phyloP scores from a whole-genome alignment of 1,140 invertebrate genomes.

The Heliconius hermathena region DNA sequence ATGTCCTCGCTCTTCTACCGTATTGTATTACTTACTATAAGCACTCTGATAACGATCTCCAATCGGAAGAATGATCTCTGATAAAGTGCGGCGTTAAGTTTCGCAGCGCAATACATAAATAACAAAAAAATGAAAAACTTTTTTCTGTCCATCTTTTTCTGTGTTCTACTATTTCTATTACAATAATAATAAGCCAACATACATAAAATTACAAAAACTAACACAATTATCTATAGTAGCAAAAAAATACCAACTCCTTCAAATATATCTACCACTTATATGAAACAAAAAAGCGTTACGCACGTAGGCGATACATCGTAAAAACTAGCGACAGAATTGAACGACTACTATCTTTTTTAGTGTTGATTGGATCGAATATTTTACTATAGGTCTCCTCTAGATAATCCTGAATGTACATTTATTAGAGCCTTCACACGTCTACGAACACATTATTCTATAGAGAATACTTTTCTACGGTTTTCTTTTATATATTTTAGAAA shows the following conservation, averaged over 20 bases:
- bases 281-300: not conserved
- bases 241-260: not conserved
- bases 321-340: conserved; percentile 22
- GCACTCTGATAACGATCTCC: too few relatives aligned
- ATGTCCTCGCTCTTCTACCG: rapidly evolving
- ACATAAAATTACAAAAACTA: too few relatives aligned
- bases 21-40: too few relatives aligned
- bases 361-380: conserved; percentile 31
- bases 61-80: too few relatives aligned
- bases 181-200: too few relatives aligned
- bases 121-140: too few relatives aligned
- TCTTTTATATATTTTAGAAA: not conserved
- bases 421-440: conserved; percentile 12
- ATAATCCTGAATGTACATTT: conserved; percentile 15
- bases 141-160: too few relatives aligned
- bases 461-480: not conserved
- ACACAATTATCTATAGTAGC: not conserved
- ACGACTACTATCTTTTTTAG: conserved; percentile 22
- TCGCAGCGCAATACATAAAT: too few relatives aligned
- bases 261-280: not conserved
- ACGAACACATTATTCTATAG: conserved; percentile 10
- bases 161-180: too few relatives aligned
- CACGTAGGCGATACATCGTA: conserved; percentile 16
- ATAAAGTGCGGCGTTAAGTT: too few relatives aligned
- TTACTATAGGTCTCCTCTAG: conserved; percentile 17